Base-by-base conservation (phyloP, 2,888 invertebrate species). In the Pycnomerus fuliginosus region DNA sequence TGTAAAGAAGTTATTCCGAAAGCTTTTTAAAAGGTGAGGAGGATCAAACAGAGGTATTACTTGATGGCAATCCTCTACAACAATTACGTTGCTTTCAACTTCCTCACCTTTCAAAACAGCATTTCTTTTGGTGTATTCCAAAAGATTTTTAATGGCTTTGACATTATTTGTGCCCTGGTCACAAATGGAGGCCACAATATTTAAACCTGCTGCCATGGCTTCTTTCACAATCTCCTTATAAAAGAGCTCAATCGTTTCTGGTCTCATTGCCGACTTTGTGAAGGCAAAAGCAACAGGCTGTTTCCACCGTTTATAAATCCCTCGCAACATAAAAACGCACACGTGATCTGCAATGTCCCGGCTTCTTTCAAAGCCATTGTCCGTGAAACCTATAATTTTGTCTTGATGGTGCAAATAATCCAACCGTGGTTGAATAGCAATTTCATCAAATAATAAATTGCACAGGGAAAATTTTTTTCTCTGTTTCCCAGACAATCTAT, bases 231-330 rank as follows among this genome's bases (percentile, higher is more conserved):
- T 27, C n/a, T 10, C n/a, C 23, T 24, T 24, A 16, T 25, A 34
- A 13, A 24, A 34, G 5, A 16, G 8, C 2, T 11, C 11, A 24
- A 34, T 34, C n/a, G 11, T 34, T 8, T 12, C 10, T n/a, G 34
- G 23, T 23, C 12, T 23, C 34, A 34, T 34, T 8, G 24, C n/a
- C 2, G 34, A 34, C 23, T 34, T 34, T 12, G 13, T 23, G 23
- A 34, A 34, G 13, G 34, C 34, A 24, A 34, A 34, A 23, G 34
- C 34, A 8, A 25, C 25, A 10, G 34, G 34, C 15, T 34, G 24
- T 23, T 34, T 34, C 34, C 34, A 34, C 24, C 34, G n/a, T 23
- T 27, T 34, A 16, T 28, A 34, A 20, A 33, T 20, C 11, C 33
- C 16, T 2, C 33, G 17, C 20, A 33, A 12, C 33, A 33, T 33